Evolutionary conservation across 2,888 invertebrate genomes (phyloP).

Genomic region (Allygus modestus): DNA sequence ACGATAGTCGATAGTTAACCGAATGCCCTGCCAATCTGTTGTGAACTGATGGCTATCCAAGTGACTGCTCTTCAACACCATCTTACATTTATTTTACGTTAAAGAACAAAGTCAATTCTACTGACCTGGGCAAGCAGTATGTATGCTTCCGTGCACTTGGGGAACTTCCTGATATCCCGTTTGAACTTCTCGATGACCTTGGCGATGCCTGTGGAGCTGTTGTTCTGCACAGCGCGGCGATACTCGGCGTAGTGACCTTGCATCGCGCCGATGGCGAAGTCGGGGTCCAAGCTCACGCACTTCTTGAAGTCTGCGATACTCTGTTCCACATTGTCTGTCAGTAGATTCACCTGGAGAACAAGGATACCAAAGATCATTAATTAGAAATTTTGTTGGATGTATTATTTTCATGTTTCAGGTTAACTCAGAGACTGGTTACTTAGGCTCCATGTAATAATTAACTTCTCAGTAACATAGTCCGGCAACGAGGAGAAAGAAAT

Average conservation of each 20-base stretch:
- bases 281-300: conserved; percentile 88
- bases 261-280: conserved; percentile 90
- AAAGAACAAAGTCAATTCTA: no score
- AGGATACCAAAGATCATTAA: conserved; percentile 52
- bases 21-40: no score
- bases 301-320: conserved; percentile 90
- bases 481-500: no score
- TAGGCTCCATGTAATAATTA: no score
- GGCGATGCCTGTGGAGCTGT: conserved; percentile 74
- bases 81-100: no score
- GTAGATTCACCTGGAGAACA: conserved; percentile 84
- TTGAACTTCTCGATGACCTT: conserved; percentile 75
- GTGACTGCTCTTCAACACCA: no score
- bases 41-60: no score
- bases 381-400: no score
- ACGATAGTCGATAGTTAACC: no score
- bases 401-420: no score
- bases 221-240: conserved; percentile 81
- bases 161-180: conserved; percentile 86
- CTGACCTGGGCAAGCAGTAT: conserved; percentile 91
- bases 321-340: conserved; percentile 88
- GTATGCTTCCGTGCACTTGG: conserved; percentile 91
- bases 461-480: no score
- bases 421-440: no score
- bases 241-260: conserved; percentile 96